phyloP scores from a whole-genome alignment of 35 echinoderm and acorn worm species.

The Anneissia japonica region DNA sequence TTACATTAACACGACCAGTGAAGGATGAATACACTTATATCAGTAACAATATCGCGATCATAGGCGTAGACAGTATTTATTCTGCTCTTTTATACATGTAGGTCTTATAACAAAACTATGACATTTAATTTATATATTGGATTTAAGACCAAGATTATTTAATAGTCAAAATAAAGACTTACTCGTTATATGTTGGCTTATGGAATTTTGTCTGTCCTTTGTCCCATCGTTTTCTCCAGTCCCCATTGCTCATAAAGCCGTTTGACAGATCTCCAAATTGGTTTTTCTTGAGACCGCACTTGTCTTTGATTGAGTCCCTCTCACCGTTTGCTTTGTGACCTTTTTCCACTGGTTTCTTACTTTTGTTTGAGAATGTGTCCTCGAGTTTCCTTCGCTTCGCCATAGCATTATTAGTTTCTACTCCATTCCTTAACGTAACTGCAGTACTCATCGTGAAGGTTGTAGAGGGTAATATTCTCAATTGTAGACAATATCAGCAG shows the following conservation, averaged over 20 bases:
- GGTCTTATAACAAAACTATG: too few species aligned
- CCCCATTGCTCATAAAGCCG: not conserved
- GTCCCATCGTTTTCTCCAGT: conserved; percentile 9
- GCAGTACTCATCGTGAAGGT: not conserved
- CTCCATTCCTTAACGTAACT: not conserved
- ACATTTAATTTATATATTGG: too few species aligned
- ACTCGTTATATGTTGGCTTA: not conserved
- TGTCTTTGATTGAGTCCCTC: too few species aligned
- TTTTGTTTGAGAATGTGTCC: not conserved
- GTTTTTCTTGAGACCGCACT: not conserved
- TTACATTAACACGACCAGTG: too few species aligned
- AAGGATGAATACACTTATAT: too few species aligned
- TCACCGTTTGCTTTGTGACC: not conserved
- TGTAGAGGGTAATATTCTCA: not conserved
- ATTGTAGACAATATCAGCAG: not conserved
- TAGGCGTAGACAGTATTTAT: too few species aligned
- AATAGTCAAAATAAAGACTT: too few species aligned
- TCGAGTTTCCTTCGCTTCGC: not conserved
- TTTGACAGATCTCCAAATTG: not conserved
- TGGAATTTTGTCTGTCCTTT: conserved; percentile 14
- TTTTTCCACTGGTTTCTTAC: not conserved
- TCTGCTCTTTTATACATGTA: too few species aligned
- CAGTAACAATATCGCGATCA: too few species aligned
- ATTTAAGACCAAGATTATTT: too few species aligned
- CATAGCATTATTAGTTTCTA: not conserved